Evolutionary conservation across 2,888 invertebrate species (phyloP).

Genomic region (Pandemis cinnamomeana): DNA sequence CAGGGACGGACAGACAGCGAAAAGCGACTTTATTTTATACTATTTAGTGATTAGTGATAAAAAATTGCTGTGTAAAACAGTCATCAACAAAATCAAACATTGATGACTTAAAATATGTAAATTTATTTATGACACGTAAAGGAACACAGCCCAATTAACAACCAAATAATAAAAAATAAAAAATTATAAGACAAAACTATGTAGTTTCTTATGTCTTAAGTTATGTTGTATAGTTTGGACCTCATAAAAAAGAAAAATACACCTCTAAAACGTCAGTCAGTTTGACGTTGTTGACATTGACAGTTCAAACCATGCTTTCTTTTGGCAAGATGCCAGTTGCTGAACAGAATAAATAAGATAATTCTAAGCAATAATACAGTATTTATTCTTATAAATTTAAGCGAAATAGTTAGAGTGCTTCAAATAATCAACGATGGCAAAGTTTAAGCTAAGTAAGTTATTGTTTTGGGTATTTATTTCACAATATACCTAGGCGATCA

Average conservation of each 20-base stretch:
- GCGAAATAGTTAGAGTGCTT: not conserved
- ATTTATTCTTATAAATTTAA: constrained; percentile 18
- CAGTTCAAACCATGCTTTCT: constrained; percentile 32
- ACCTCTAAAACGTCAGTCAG: not conserved
- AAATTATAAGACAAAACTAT: too few relatives aligned
- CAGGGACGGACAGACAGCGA: too few relatives aligned
- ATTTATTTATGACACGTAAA: too few relatives aligned
- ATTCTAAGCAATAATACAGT: constrained; percentile 1
- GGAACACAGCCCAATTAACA: too few relatives aligned
- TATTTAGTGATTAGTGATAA: too few relatives aligned
- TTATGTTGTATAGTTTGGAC: not conserved
- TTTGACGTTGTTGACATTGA: constrained; percentile 27
- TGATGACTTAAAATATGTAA: too few relatives aligned
- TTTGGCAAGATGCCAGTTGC: constrained; percentile 28
- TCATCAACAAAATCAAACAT: too few relatives aligned
- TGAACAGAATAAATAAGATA: constrained; percentile 26
- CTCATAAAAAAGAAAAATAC: not conserved
- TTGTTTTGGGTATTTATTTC: not conserved
- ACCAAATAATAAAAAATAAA: too few relatives aligned
- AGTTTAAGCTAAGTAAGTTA: constrained; percentile 76
- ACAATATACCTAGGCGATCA: not conserved
- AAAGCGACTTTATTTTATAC: too few relatives aligned
- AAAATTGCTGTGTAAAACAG: too few relatives aligned
- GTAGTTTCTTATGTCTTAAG: too few relatives aligned
- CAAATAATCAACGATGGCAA: constrained; percentile 60